These are phyloP conservation scores for Pogonomyrmex barbatus DNA, from an alignment of 1,140 invertebrate species.

Conservation along the genomic window DNA sequence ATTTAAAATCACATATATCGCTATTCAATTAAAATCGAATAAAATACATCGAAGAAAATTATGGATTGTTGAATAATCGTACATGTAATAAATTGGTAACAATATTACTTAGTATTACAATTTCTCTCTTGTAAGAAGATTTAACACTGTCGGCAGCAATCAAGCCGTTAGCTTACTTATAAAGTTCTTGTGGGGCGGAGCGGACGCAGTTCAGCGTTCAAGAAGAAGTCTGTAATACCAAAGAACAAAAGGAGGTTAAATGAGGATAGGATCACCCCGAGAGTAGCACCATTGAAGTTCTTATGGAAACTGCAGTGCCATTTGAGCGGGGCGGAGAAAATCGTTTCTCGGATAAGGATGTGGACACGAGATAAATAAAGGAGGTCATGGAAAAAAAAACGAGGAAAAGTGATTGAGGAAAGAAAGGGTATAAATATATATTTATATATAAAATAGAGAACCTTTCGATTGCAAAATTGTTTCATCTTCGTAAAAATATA, in stretches of 20 bases:
- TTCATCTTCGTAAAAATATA: neutral
- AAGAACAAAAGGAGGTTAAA: slow-evolving; percentile 58
- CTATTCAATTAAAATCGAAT: neutral
- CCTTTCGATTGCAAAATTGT: slow-evolving; percentile 2
- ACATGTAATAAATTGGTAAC: neutral
- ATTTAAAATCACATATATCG: neutral
- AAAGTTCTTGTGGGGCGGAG: slow-evolving; percentile 32
- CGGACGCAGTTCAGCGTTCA: slow-evolving; percentile 28
- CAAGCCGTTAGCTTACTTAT: slow-evolving; percentile 53
- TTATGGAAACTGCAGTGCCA: slow-evolving; percentile 61
- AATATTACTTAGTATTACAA: neutral
- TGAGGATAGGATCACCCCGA: slow-evolving; percentile 54
- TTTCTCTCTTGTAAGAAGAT: slow-evolving; percentile 31
- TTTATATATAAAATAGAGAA: neutral
- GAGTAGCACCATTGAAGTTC: slow-evolving; percentile 56
- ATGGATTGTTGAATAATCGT: neutral
- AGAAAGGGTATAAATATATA: slow-evolving; percentile 11
- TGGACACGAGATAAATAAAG: slow-evolving; percentile 58
- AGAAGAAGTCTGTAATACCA: slow-evolving; percentile 50
- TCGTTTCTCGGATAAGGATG: slow-evolving; percentile 58
- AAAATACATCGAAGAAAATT: neutral
- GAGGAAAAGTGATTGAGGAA: neutral
- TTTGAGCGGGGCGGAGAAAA: slow-evolving; percentile 57
- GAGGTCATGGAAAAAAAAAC: slow-evolving; percentile 15
- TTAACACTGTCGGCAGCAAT: slow-evolving; percentile 47